Evolutionary conservation across 2,113 vertebrate genomes (phyloP), one percentile per base, ranked within the genome.

Genomic region (Etheostoma spectabile): DNA sequence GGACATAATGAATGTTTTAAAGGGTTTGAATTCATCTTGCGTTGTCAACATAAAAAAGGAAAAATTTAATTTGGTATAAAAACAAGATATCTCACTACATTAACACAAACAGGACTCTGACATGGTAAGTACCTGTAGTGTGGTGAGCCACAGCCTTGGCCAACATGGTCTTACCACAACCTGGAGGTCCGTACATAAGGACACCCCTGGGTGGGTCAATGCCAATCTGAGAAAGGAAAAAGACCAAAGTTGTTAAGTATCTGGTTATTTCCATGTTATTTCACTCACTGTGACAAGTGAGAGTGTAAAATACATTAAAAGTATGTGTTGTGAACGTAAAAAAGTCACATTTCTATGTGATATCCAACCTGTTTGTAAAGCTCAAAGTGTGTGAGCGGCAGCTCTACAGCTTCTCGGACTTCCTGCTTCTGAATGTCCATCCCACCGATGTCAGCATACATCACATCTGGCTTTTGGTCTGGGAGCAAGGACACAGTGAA

Each of bases 341-440:
- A 22, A 13, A 3, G 10, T 72, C 11, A 1, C 1, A 14, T 61
- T 65, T 45, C 15, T 48, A 4, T 42, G 48, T 2, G 61, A 51
- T 52, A 21, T 70, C 87, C 27, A 51, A 93, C 91, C 97, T 99
- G 97, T 88, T 99, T 99, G 64, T 99, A 99, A 74, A 99, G 97
- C 86, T 99, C 97, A 4, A 99, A 99, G 92, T 99, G 97, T 8
- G 98, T 99, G 13, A 99, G 96, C 0, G 98, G 98, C 53, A 99
- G 95, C 87, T 99, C 98, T 80, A 99, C 98, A 0, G 98, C 98
- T 89, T 99, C 98, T 57, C 98, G 91, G 30, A 99, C 98, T 91
- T 99, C 98, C 93, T 99, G 98, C 89, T 99, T 99, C 94, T 99
- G 98, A 87, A 99, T 99, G 92, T 99, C 98, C 98, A 99, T 99